These are phyloP conservation scores for Coleophora flavipennella DNA, from an alignment of 2,888 invertebrate species.

Conservation along the genomic window DNA sequence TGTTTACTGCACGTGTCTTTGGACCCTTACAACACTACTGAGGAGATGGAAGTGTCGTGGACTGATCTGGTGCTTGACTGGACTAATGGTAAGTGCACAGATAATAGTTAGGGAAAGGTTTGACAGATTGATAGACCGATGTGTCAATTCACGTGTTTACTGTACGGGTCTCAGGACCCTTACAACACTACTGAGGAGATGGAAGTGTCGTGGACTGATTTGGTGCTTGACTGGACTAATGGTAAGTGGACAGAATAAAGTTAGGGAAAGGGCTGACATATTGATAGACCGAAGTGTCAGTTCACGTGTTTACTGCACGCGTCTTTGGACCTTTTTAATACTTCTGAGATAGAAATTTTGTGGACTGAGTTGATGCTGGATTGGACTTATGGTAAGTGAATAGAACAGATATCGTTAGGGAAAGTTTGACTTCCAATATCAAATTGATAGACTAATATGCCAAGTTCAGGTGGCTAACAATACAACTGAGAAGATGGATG, in stretches of 20 bases:
- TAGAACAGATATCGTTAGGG: too few species aligned
- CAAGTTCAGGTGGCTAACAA: conserved; percentile 97
- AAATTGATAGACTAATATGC: conserved; percentile 89
- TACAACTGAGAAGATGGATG: conserved; percentile 98
- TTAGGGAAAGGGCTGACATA: too few species aligned
- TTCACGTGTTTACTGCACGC: conserved; percentile 95
- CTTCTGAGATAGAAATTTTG: conserved; percentile 98
- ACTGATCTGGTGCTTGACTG: conserved; percentile 93
- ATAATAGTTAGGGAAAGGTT: too few species aligned
- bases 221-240: conserved; percentile 97
- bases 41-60: conserved; percentile 99
- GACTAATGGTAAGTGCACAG: conserved; percentile 89
- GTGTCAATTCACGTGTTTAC: conserved; percentile 90
- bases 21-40: conserved; percentile 98
- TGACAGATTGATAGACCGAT: conserved; percentile 92
- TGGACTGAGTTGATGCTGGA: conserved; percentile 96
- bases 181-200: conserved; percentile 99
- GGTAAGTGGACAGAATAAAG: too few species aligned
- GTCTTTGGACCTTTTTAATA: conserved; percentile 97
- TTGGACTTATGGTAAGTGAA: conserved; percentile 91
- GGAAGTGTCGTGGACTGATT: conserved; percentile 96
- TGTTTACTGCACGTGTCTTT: conserved; percentile 95
- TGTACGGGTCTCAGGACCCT: conserved; percentile 97
- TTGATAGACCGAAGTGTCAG: conserved; percentile 90
- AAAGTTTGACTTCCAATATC: too few species aligned